Conservation (phyloP, 2,888 invertebrate species). For the Drosophila peninsularis region DNA sequence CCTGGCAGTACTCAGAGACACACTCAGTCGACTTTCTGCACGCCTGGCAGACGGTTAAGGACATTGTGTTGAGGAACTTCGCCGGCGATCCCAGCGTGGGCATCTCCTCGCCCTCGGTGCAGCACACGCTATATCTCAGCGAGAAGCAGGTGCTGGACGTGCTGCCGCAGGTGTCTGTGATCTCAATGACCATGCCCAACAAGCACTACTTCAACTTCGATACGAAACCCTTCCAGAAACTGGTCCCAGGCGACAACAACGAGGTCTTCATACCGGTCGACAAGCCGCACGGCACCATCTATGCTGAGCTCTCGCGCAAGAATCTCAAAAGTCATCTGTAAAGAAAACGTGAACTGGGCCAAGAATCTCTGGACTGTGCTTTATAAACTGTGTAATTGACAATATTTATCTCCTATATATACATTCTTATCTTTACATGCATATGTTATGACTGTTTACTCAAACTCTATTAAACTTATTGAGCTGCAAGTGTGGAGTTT, state of each 20-base stretch:
- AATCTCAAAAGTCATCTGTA: conserved; percentile 79
- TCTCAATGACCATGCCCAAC: conserved; percentile 92
- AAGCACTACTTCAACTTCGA: conserved; percentile 92
- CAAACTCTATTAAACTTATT: background rate
- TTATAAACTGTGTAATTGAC: background rate
- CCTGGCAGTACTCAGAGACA: conserved; percentile 90
- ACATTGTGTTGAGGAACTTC: conserved; percentile 90
- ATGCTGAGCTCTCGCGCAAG: conserved; percentile 88
- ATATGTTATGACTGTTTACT: background rate
- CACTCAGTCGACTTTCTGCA: conserved; percentile 89
- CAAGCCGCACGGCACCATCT: conserved; percentile 91
- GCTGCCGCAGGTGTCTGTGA: conserved; percentile 89
- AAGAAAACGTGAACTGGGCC: conserved; percentile 6
- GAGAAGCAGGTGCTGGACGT: conserved; percentile 89
- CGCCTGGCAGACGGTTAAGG: conserved; percentile 89
- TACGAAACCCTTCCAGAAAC: conserved; percentile 89
- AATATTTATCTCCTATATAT: background rate
- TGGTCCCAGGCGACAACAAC: conserved; percentile 88
- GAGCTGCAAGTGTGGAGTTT: background rate
- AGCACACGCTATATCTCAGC: conserved; percentile 90
- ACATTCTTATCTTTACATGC: too few species aligned
- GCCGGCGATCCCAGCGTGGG: conserved; percentile 91
- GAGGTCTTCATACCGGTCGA: conserved; percentile 92
- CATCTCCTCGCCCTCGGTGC: conserved; percentile 91
- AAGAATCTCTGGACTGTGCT: background rate